Percentiles rank a stretch among this genome's conserved stretches.
These are phyloP conservation scores for Oscheius onirici DNA, from an alignment of 2,888 invertebrate genomes.

Conservation along the genomic window DNA sequence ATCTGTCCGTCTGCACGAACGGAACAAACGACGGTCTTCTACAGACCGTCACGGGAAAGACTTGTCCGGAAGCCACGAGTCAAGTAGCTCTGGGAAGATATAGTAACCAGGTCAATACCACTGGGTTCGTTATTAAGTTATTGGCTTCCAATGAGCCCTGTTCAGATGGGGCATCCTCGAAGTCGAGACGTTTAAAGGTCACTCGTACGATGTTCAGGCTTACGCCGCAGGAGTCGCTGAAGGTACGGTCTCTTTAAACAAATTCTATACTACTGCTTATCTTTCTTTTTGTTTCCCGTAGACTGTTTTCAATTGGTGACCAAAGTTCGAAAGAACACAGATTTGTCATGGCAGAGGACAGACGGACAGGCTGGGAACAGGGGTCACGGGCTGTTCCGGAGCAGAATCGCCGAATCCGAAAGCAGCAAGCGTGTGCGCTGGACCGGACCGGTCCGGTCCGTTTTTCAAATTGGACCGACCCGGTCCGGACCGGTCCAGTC, in stretches of 20 bases:
- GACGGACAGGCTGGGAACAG: no score
- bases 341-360: background rate
- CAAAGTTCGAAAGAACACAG: background rate
- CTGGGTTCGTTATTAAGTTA: constrained; percentile 50
- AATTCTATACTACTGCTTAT: background rate
- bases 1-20: constrained; percentile 57
- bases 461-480: no score
- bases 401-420: no score
- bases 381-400: no score
- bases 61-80: constrained; percentile 36
- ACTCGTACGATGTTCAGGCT: constrained; percentile 64
- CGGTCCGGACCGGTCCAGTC: no score
- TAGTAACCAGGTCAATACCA: constrained; percentile 66
- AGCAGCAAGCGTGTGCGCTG: no score
- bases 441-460: no score
- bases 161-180: constrained; percentile 69
- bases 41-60: constrained; percentile 36
- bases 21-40: constrained; percentile 47
- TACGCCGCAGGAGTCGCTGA: constrained; percentile 70
- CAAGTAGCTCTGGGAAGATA: constrained; percentile 66
- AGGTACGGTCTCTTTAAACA: no score
- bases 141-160: background rate
- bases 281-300: background rate
- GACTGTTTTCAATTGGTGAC: background rate
- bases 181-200: constrained; percentile 65